Conservation (phyloP, 2,888 invertebrate genomes). For the Mesorhabditis spiculigera region DNA sequence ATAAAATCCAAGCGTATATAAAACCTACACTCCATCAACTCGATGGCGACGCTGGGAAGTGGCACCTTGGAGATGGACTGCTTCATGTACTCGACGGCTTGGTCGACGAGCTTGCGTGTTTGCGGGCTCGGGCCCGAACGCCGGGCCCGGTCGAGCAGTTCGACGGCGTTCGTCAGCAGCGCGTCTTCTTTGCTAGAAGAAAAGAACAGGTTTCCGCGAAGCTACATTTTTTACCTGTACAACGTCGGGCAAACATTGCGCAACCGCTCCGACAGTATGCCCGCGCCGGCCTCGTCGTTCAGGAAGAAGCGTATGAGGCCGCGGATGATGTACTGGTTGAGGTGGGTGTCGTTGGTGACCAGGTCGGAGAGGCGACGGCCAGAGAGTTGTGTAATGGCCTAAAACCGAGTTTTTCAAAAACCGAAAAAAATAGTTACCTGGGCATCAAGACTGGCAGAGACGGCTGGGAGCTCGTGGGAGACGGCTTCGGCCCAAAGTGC, state of each 20-base stretch:
- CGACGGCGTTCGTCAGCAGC: constrained; percentile 39
- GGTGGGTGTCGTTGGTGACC: constrained; percentile 27
- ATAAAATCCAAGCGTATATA: neutral
- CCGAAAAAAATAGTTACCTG: constrained; percentile 55
- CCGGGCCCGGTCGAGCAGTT: constrained; percentile 37
- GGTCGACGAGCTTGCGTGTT: constrained; percentile 24
- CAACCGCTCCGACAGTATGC: constrained; percentile 80
- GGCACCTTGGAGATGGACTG: constrained; percentile 44
- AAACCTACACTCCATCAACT: constrained; percentile 16
- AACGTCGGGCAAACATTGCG: constrained; percentile 87
- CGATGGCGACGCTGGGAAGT: constrained; percentile 30
- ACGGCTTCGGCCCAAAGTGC: constrained; percentile 87
- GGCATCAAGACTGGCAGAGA: constrained; percentile 34
- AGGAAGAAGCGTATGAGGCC: constrained; percentile 68
- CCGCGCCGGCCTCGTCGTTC: constrained; percentile 88
- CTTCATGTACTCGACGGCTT: constrained; percentile 37
- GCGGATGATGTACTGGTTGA: constrained; percentile 35
- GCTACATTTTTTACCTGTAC: constrained; percentile 74
- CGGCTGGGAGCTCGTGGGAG: constrained; percentile 80
- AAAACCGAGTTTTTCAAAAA: constrained; percentile 8
- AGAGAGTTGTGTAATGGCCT: neutral
- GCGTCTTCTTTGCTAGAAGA: constrained; percentile 29
- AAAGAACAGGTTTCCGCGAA: constrained; percentile 13
- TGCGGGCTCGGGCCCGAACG: constrained; percentile 23
- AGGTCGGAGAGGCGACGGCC: constrained; percentile 29